Evolutionary conservation across 2,888 invertebrate species (phyloP), one percentile per base, ranked within the genome.

Genomic region (Drosophila ochracea): DNA sequence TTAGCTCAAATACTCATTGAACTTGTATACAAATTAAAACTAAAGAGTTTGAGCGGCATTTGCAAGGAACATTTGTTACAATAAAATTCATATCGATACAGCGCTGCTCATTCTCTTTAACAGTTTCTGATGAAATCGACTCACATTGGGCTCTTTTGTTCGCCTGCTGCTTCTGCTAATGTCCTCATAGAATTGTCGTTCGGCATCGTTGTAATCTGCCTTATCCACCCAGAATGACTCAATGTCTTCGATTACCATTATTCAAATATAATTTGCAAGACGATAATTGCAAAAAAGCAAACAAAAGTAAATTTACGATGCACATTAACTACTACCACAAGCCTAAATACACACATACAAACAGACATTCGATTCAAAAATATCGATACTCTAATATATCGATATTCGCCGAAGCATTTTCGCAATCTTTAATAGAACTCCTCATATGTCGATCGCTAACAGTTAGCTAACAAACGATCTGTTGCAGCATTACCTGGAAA

Each of bases 191-290:
- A 62, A 85, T 39, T 58, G 21, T 10, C 68, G 50, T 39, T 85
- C 84, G 1, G 89, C 84, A 41, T 73, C 57, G 50, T 65, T 63
- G 43, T 66, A 85, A 0, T 7, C 31, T 2, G 66, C 11, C 31
- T 83, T 90, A 11, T 80, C 61, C 52, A 53, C 16, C 89, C 84
- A 85, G 67, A 71, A 83, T 6, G 76, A 50, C 10, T 78, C 59
- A 41, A 39, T 16, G 3, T 66, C 65, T 69, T 87, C 80, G 43
- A 72, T 61, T 52, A 53, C 33, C 90, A 90, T 37, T 21, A 21
- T 62, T 65, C 21, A 11, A 53, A 35, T 52, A 35, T 35, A 49
- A 67, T 10, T 64, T 52, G n/a, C 19, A 55, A 50, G 6, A 7
- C 21, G 31, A 54, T 33, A 58, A 28, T 19, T 39, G 21, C 57